Evolutionary conservation across 2,113 vertebrate species (phyloP), one percentile per base, ranked within the genome.

Genomic region (Mobula birostris): DNA sequence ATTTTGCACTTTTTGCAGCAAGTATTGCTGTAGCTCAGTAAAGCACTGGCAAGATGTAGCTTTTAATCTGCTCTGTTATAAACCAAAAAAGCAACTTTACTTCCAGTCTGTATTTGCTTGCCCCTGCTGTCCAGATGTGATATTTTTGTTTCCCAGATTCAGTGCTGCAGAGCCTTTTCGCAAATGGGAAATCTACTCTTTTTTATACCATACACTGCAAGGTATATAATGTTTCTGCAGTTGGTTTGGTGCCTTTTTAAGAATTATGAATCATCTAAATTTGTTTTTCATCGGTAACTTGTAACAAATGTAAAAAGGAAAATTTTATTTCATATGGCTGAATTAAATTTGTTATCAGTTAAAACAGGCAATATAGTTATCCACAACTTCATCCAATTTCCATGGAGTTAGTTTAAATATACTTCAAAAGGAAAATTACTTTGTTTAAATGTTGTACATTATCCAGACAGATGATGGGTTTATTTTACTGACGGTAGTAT

Each of bases 131-230:
- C n/a, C 15, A 1, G 32, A n/a, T 32, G 32, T 90, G 85, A 90
- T n/a, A 90, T 90, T 61, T 66, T 27, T 90, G n/a, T 29, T 93
- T 93, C 91, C 70, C 68, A 74, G 36, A 93, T 93, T 68, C 36
- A 68, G n/a, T 2, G 74, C 40, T 32, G 29, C 68, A 24, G 21
- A 24, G 7, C n/a, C 21, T 72, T 93, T 32, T 93, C 36, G 36
- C 24, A 74, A 93, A 56, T 76, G 36, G 72, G 21, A 74, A 70
- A 56, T 66, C 32, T 72, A 72, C 40, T 92, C 40, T 40, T 72
- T 92, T 48, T 48, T 48, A 48, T 48, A 70, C 68, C 32, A 72
- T 74, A 70, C 74, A 29, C 14, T 76, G 70, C 19, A 82, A 40
- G 9, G 21, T 40, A 66, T 27, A 56, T 66, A n/a, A 74, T 70